phyloP scores from a whole-genome alignment of 2,113 vertebrate species.

The Bos taurus region ARS-UCD2.0 NC_037332.1:113092001-113092500 shows the following conservation, averaged over 20 bases:
- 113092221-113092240: constrained; percentile 68
- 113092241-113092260: constrained; percentile 51
- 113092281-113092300: fast-evolving
- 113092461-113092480: not conserved
- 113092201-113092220: not conserved
- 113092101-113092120: constrained; percentile 76
- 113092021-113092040: too few relatives aligned
- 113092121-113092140: constrained; percentile 70
- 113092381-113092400: not conserved
- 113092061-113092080: fast-evolving
- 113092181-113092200: not conserved
- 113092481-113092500: fast-evolving
- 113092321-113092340: not conserved
- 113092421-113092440: not conserved
- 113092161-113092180: constrained; percentile 54
- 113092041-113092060: fast-evolving
- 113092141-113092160: constrained; percentile 51
- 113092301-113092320: not conserved
- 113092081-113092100: constrained; percentile 71
- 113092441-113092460: fast-evolving
- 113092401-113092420: not conserved
- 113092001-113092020: fast-evolving
- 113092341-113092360: not conserved
- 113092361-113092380: fast-evolving
- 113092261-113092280: constrained; percentile 60